Conservation (phyloP, 64 coral and sea anemone genomes). For the Montipora efflorescens region DNA sequence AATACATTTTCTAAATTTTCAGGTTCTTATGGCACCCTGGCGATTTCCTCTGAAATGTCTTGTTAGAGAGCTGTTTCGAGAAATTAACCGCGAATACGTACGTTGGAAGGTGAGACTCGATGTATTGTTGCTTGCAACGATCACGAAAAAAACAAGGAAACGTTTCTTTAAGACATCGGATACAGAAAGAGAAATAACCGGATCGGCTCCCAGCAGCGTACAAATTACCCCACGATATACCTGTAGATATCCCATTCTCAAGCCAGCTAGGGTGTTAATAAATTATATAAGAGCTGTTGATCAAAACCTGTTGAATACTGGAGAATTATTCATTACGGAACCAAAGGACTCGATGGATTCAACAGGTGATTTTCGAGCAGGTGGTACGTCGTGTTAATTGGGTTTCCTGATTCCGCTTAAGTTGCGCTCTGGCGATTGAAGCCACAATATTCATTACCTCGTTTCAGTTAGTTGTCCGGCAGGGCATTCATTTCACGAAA, state of each 20-base stretch:
- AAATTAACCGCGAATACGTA: too few species aligned
- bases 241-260: background rate
- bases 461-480: background rate
- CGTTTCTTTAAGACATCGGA: background rate
- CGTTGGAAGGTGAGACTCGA: background rate
- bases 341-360: conserved; percentile 5
- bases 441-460: background rate
- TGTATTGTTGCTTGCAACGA: background rate
- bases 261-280: conserved; percentile 5
- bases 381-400: background rate
- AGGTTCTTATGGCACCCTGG: background rate
- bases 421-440: conserved; percentile 16
- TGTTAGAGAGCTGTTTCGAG: background rate
- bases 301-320: conserved; percentile 34
- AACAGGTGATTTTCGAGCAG: conserved; percentile 23
- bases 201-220: background rate
- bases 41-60: too few species aligned
- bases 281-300: conserved; percentile 42
- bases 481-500: too few species aligned
- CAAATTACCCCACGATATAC: conserved; percentile 21
- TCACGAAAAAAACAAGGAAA: background rate
- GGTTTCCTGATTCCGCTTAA: background rate
- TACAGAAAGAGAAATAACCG: background rate
- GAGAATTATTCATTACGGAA: conserved; percentile 39
- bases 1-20: background rate